Base-by-base conservation (phyloP, 1,140 invertebrate genomes). In the Thrips palmi region DNA sequence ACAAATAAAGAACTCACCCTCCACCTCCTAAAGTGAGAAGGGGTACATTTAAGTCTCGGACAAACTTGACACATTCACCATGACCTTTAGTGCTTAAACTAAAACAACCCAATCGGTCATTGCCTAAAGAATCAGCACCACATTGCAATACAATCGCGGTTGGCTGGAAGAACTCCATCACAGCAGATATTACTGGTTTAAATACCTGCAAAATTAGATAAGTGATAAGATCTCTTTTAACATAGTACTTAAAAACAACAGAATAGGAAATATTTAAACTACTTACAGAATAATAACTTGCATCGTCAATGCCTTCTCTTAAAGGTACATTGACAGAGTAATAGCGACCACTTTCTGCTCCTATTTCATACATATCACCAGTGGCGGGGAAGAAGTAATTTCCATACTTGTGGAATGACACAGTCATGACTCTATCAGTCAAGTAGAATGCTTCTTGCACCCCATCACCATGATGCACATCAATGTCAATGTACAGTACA, bases 371-470 rank as follows among this genome's bases (percentile, higher is more conserved):
- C 92, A 97, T 97, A 56, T 97, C 89, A 1, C 93, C 89, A 8
- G 92, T 97, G 1, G 92, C 91, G 1, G 94, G 94, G 52, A 98
- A 99, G 56, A 96, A 97, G 49, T 86, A 94, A 52, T 94, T 92
- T 5, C 93, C 94, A 59, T 96, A 98, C 61, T 97, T 96, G 53
- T 98, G 94, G 57, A 99, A 98, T 14, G 89, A 96, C 2, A 97
- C 92, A 0, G 94, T 98, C 94, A 98, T 99, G 0, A 98, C 94
- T 32, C 94, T 63, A 58, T 99, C 94, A 0, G 93, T 97, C 1
- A 96, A 63, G 54, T 98, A 97, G 63, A 99, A 99, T 1, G 94
- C 94, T 63, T 99, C 94, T 59, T 99, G 92, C 0, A 99, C 94
- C 1, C 94, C 94, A 62, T 99, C 94, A 0, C 94, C 94, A 58